These are phyloP conservation scores for Sphenopsis melanotis DNA, from an alignment of 2,797 vertebrate species.

Conservation along the genomic window DNA sequence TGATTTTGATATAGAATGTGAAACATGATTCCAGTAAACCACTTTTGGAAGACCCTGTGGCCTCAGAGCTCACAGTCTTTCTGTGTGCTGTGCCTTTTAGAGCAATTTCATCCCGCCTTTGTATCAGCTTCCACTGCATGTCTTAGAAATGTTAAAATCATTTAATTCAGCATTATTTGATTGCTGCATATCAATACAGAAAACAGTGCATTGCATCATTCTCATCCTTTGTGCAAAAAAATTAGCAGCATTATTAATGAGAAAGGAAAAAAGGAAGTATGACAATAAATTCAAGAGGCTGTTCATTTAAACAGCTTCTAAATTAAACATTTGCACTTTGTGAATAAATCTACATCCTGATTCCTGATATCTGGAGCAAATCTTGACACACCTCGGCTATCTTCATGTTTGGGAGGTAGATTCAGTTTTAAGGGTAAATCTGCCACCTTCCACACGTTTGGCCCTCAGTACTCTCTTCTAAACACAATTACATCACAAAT, in stretches of 20 bases:
- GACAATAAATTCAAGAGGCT: constrained; percentile 3
- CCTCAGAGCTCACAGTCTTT: background rate
- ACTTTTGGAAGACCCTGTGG: background rate
- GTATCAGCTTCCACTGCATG: background rate
- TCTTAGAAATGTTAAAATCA: background rate
- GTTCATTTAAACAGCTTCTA: constrained; percentile 7
- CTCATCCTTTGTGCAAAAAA: background rate
- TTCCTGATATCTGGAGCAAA: background rate
- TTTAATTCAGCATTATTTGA: background rate
- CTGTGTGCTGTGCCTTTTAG: background rate
- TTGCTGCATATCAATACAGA: background rate
- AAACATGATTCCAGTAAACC: background rate
- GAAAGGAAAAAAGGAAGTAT: background rate
- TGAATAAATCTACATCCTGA: constrained; percentile 21
- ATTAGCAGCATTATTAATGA: background rate
- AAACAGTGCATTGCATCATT: background rate
- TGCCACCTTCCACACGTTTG: background rate
- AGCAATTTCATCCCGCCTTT: background rate
- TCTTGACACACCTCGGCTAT: background rate
- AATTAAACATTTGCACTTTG: constrained; percentile 5
- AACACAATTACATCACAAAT: background rate
- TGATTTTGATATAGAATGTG: background rate
- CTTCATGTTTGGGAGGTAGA: background rate
- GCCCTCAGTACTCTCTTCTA: background rate
- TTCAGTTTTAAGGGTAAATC: background rate